Percentiles rank a stretch among this genome's conserved stretches.
Conservation (phyloP, 1,140 invertebrate species). For the Olivierus martensii region DNA sequence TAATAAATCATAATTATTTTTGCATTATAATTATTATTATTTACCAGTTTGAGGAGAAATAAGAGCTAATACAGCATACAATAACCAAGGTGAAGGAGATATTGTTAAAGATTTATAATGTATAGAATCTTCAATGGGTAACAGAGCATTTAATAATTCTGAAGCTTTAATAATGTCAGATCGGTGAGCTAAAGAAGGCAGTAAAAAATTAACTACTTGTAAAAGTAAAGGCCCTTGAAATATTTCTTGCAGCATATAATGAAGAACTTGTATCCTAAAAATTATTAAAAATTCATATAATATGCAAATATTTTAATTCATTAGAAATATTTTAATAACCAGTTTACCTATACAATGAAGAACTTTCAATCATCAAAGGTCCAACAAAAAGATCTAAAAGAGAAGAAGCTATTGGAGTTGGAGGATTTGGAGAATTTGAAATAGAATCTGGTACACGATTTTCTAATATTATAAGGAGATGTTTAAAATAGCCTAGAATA, state of each 20-base stretch:
- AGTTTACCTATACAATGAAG: background rate
- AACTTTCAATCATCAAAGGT: constrained; percentile 38
- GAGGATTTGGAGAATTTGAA: constrained; percentile 56
- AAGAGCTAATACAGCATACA: constrained; percentile 4
- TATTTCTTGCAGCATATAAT: background rate
- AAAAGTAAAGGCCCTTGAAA: constrained; percentile 3
- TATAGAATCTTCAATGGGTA: background rate
- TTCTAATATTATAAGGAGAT: constrained; percentile 1
- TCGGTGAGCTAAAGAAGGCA: constrained; percentile 3
- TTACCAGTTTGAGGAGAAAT: background rate
- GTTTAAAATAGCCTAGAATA: constrained; percentile 27
- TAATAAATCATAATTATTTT: no score
- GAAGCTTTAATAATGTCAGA: constrained; percentile 3
- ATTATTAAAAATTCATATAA: background rate
- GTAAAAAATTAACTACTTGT: background rate
- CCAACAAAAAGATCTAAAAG: constrained; percentile 58
- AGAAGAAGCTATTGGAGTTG: constrained; percentile 54
- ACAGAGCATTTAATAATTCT: constrained; percentile 8
- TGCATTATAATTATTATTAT: no score
- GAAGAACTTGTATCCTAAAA: background rate
- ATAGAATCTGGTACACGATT: constrained; percentile 36
- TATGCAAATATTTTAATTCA: background rate
- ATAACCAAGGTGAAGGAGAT: constrained; percentile 1
- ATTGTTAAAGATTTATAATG: background rate
- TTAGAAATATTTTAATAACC: background rate